Evolutionary conservation across 2,797 vertebrate genomes (phyloP).

Genomic region (Carduelis carduelis): DNA sequence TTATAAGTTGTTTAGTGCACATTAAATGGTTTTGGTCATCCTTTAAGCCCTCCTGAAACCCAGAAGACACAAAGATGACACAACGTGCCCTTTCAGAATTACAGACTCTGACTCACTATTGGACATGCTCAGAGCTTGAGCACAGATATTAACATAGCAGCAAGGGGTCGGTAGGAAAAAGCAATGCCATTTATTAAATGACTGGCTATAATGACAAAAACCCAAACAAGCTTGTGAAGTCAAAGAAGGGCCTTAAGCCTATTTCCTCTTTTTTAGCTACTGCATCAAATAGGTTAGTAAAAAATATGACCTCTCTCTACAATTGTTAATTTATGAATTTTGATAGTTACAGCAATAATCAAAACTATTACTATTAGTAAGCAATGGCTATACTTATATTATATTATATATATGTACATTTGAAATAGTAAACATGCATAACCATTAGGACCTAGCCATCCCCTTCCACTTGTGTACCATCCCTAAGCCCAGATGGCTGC

Average conservation of each 20-base stretch:
- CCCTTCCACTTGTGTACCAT: neutral
- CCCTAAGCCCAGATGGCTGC: neutral
- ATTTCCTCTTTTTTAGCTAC: neutral
- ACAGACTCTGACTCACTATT: neutral
- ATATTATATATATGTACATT: too few relatives aligned
- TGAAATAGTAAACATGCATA: neutral
- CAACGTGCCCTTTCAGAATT: neutral
- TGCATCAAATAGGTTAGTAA: neutral
- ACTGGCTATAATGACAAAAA: neutral
- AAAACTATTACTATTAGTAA: neutral
- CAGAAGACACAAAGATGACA: neutral
- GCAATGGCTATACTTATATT: neutral
- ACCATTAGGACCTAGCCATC: neutral
- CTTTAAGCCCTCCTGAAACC: neutral
- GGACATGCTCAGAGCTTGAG: neutral
- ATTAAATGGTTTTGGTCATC: neutral
- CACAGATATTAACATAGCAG: conserved; percentile 9
- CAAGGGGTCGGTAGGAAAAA: neutral
- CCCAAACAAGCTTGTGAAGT: neutral
- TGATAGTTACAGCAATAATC: neutral
- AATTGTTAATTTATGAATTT: neutral
- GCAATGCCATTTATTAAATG: neutral
- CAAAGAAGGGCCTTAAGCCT: neutral
- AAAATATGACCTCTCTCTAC: neutral
- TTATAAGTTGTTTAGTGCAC: neutral